Evolutionary conservation across 2,797 vertebrate species (phyloP).

Genomic region (Molossus molossus): DNA sequence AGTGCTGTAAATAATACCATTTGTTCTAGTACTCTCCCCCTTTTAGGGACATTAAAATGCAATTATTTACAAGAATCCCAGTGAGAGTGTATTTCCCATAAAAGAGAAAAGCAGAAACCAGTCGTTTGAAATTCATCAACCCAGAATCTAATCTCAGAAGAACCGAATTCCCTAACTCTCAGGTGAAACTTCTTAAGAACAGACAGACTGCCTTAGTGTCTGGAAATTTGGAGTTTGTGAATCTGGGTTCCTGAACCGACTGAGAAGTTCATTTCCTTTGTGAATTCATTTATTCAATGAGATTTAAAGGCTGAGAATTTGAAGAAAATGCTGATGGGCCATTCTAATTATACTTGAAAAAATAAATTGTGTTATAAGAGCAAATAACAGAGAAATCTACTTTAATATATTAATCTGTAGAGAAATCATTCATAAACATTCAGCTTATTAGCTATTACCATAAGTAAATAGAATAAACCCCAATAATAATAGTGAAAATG

Average conservation of each 20-base stretch:
- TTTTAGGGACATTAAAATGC: background rate
- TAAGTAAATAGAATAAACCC: background rate
- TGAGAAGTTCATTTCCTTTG: background rate
- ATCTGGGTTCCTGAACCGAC: background rate
- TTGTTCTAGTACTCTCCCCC: slow-evolving; percentile 42
- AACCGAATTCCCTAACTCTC: slow-evolving; percentile 6
- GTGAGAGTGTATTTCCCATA: slow-evolving; percentile 57
- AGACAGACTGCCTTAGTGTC: background rate
- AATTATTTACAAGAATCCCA: slow-evolving; percentile 66
- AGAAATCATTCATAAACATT: slow-evolving; percentile 34
- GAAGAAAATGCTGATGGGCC: slow-evolving; percentile 50
- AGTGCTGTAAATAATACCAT: slow-evolving; percentile 22
- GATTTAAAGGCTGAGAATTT: slow-evolving; percentile 65
- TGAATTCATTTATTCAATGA: slow-evolving; percentile 42
- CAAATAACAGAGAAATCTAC: slow-evolving; percentile 27
- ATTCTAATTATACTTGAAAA: slow-evolving; percentile 59
- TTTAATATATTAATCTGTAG: background rate
- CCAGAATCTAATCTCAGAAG: slow-evolving; percentile 50
- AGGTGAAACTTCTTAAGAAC: slow-evolving; percentile 40
- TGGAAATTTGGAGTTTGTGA: slow-evolving; percentile 62
- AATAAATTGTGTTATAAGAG: background rate
- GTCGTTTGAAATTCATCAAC: slow-evolving; percentile 54
- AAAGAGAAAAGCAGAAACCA: slow-evolving; percentile 55
- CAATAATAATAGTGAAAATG: background rate
- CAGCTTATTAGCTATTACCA: slow-evolving; percentile 14